A percentile compares a stretch with the other conserved stretches of the same genome.
These are phyloP conservation scores for Oscheius sp. DNA, from an alignment of 2,888 invertebrate genomes.

Conservation along the genomic window DNA sequence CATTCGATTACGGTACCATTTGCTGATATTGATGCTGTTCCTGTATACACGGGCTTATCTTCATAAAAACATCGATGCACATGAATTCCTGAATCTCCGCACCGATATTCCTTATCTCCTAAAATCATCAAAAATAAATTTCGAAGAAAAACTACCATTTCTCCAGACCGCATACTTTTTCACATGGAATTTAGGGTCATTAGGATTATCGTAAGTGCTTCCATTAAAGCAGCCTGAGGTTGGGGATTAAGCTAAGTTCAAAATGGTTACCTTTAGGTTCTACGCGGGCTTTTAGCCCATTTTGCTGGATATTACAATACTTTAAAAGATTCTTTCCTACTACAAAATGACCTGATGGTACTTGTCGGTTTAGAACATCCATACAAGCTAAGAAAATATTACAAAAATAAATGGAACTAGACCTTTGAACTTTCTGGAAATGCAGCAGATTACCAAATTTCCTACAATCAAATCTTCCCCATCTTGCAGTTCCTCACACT, in stretches of 20 bases:
- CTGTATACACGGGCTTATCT: slow-evolving; percentile 43
- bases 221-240: slow-evolving; percentile 68
- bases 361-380: slow-evolving; percentile 4
- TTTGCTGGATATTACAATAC: slow-evolving; percentile 59
- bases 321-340: slow-evolving; percentile 53
- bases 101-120: slow-evolving; percentile 42
- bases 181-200: slow-evolving; percentile 60
- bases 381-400: slow-evolving; percentile 18
- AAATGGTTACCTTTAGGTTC: slow-evolving; percentile 59
- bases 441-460: slow-evolving; percentile 65
- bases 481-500: slow-evolving; percentile 31
- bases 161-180: slow-evolving; percentile 63
- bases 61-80: slow-evolving; percentile 51
- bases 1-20: slow-evolving; percentile 42
- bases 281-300: slow-evolving; percentile 58
- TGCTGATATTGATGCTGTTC: slow-evolving; percentile 45
- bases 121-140: neutral
- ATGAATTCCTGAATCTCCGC: slow-evolving; percentile 66
- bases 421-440: slow-evolving; percentile 53
- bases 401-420: neutral
- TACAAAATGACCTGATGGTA: slow-evolving; percentile 47
- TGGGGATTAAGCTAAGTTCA: neutral
- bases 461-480: slow-evolving; percentile 59
- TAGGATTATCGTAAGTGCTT: slow-evolving; percentile 54
- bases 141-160: slow-evolving; percentile 36